Evolutionary conservation across 2,797 vertebrate genomes (phyloP), one percentile per base, ranked within the genome.

Genomic region (Dallia pectoralis): DNA sequence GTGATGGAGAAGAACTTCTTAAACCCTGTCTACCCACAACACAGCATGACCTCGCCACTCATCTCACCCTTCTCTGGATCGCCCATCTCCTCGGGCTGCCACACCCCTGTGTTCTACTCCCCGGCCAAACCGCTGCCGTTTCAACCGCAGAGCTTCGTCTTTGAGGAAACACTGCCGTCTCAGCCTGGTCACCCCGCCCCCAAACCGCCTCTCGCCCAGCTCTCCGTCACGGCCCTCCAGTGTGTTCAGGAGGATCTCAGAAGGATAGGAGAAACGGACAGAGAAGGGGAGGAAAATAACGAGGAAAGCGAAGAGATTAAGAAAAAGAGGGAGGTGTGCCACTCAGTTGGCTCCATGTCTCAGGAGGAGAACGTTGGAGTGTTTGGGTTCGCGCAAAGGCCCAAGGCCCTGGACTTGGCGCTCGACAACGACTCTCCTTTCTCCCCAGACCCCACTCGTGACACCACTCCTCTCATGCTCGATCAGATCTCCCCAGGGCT

Each of bases 81-180:
- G 1, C 93, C 93, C 14, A 85, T 92, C 25, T 93, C 93, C 51
- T 90, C 92, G 0, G 92, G 93, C n/a, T 92, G 92, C 62, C 92
- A 90, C 70, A 93, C 92, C 5, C 93, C 93, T 0, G 92, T 93
- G 1, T 94, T 94, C 69, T 93, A 92, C 83, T 91, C 93, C 36
- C 93, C 93, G 1, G 91, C 90, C 73, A 92, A 91, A 74, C 89
- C 91, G 64, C 87, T 91, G 1, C 90, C 91, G 1, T 91, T 85
- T 76, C 91, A 93, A 82, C 86, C 86, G 61, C 93, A 94, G 81
- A 93, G 92, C 80, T 84, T 93, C 70, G 89, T 91, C 80, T 84
- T 93, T 69, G 89, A 92, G 15, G 92, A 91, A 47, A 92, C 93
- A 9, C 88, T 92, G 44, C 92, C 93, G 3, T 89, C 87, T 63